Evolutionary conservation across 2,888 invertebrate genomes (phyloP), one percentile per base, ranked within the genome.

Genomic region (Epinotia brunnichana): DNA sequence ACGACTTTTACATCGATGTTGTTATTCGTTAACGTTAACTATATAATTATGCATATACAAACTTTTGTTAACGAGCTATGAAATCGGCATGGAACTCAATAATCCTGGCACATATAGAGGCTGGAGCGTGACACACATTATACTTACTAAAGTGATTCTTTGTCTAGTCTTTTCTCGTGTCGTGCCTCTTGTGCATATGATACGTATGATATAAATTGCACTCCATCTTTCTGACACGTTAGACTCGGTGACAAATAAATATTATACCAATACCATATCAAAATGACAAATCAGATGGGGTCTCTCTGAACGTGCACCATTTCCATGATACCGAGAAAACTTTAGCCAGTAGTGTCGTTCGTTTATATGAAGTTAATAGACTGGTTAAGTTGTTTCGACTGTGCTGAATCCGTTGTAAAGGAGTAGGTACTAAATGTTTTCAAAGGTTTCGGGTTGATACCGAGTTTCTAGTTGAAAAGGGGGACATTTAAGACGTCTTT

Each of bases 341-440:
- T 48, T 48, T 48, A 48, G 48, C 15, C 3, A n/a, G 48, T n/a
- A 48, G 5, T 13, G 15, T 48, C 48, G 48, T 48, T 5, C 48
- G 19, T 19, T 21, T 19, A 17, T 41, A 19, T 21, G 19, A 17
- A 60, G 60, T 54, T 39, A 57, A 11, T 9, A n/a, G 29, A 57
- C 57, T 67, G 57, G 1, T 15, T n/a, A 29, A 48, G 9, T 17
- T 59, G 48, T 19, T 15, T 29, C 4, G 24, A 59, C 59, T 57
- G 13, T 48, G 17, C 13, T 41, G 35, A 35, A 24, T 56, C 56
- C 39, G 9, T 53, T 66, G 41, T 66, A 41, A 66, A 21, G 53
- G 35, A 64, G 66, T n/a, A n/a, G n/a, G n/a, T 39, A 66, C 66
- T 66, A 56, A 48, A 54, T 54, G 66, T 41, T 54, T 21, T 54